Evolutionary conservation across 2,888 invertebrate genomes (phyloP).

Genomic region (Portevinia maculata): DNA sequence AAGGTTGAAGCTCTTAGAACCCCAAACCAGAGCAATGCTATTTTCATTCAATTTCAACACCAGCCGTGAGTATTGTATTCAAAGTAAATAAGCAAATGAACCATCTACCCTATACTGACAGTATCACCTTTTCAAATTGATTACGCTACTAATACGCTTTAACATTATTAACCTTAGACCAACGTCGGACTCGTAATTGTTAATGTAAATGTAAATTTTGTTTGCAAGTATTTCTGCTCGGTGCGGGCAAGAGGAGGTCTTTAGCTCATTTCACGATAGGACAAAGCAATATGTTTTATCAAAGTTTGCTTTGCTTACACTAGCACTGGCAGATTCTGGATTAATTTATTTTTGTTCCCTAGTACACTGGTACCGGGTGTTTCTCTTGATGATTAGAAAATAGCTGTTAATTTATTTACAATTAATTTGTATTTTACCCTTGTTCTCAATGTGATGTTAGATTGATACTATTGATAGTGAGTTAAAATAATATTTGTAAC

Average conservation of each 20-base stretch:
- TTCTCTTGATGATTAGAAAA: conserved; percentile 40
- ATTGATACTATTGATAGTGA: conserved; percentile 16
- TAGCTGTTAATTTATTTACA: conserved; percentile 39
- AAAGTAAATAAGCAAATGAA: neutral
- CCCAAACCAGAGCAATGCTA: too few species aligned
- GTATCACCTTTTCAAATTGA: neutral
- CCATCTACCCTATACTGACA: too few species aligned
- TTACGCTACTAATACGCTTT: conserved; percentile 16
- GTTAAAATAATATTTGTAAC: conserved; percentile 36
- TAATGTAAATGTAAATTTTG: conserved; percentile 28
- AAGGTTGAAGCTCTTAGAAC: too few species aligned
- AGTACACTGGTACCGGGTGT: conserved; percentile 14
- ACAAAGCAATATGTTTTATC: conserved; percentile 10
- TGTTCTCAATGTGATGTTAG: conserved; percentile 42
- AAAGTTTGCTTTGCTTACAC: conserved; percentile 13
- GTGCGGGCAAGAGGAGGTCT: neutral
- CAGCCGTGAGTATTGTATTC: too few species aligned
- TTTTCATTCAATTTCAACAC: too few species aligned
- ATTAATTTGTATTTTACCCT: conserved; percentile 36
- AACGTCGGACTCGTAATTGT: conserved; percentile 20
- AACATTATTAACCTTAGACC: conserved; percentile 38
- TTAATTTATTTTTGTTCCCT: neutral
- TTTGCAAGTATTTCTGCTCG: conserved; percentile 3
- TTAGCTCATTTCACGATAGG: neutral
- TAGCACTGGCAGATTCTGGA: neutral